Base-by-base conservation (phyloP, 2,113 vertebrate species). In the Cynopterus brachyotis region DNA sequence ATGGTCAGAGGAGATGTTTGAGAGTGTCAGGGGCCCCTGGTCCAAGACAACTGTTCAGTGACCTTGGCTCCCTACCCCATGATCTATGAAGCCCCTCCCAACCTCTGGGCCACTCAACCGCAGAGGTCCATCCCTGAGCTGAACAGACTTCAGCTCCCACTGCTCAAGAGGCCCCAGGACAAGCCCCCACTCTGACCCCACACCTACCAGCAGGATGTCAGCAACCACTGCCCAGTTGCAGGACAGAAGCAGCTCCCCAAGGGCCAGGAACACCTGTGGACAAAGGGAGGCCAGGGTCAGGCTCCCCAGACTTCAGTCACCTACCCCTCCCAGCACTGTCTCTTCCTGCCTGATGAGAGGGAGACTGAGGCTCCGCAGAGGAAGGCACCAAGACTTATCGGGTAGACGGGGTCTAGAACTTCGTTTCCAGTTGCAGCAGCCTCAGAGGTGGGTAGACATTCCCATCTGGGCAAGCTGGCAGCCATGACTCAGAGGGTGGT, bases 181-280 rank as follows among this genome's bases (percentile, higher is more conserved):
- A 9, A 69, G 45, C 8, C 47, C 70, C 42, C 1, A 16, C 17
- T 59, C 30, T 0, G 3, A 32, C 57, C 24, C 22, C 79, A 87
- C 2, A 98, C 98, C 97, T 97, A 99, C 99, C 98, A 99, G 97
- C 64, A 99, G 97, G 86, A 99, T 99, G 75, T 99, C 99, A 4
- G 99, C 98, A 50, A 99, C 78, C 93, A 99, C 98, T 0, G 99
- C 98, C 99, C 99, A 99, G 98, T 99, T 99, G 59, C 99, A 96
- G 9, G 99, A 99, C 42, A 99, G 97, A 79, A 99, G 83, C 13
- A 98, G 78, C 96, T 99, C 98, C 45, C 98, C 98, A 0, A 99
- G 79, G 69, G 97, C 98, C 95, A 99, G 98, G 95, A 99, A 99
- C 7, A 99, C 98, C 99, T 99, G 96, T 30, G 53, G 94, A 91